Percentiles rank a stretch among this genome's conserved stretches.
Evolutionary conservation across 2,113 vertebrate species (phyloP).

Genomic region (Nibea coibor): DNA sequence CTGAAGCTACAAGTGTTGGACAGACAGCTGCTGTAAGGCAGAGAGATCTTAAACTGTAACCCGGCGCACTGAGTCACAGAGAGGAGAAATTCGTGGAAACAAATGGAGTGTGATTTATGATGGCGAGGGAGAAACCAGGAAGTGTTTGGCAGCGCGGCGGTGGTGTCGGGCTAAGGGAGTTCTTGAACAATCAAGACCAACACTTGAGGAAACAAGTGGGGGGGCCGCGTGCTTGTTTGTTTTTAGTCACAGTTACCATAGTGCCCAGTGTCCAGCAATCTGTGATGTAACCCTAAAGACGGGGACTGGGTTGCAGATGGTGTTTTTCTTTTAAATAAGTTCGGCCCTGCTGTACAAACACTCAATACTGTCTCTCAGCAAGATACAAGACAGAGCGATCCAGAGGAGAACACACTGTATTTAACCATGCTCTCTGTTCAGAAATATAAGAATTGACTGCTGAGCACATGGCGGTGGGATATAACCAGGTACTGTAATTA

Average conservation of each 20-base stretch:
- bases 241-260: conserved; percentile 46
- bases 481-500: no score
- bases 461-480: no score
- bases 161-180: neutral
- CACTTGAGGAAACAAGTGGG: conserved; percentile 20
- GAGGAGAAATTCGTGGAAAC: conserved; percentile 27
- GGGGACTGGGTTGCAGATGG: no score
- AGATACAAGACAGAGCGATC: no score
- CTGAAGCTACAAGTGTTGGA: neutral
- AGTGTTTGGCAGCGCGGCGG: neutral
- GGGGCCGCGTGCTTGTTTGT: conserved; percentile 30
- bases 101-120: conserved; percentile 43
- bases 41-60: conserved; percentile 18
- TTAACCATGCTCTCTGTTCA: no score
- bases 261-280: neutral
- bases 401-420: no score
- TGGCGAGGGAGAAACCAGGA: conserved; percentile 8
- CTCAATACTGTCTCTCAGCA: no score
- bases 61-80: neutral
- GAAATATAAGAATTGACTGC: no score
- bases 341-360: neutral
- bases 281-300: neutral
- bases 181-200: conserved; percentile 1
- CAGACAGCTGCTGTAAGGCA: conserved; percentile 20
- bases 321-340: no score